Conservation (phyloP, 2,797 vertebrate genomes). For the Pelochelys cantorii region DNA sequence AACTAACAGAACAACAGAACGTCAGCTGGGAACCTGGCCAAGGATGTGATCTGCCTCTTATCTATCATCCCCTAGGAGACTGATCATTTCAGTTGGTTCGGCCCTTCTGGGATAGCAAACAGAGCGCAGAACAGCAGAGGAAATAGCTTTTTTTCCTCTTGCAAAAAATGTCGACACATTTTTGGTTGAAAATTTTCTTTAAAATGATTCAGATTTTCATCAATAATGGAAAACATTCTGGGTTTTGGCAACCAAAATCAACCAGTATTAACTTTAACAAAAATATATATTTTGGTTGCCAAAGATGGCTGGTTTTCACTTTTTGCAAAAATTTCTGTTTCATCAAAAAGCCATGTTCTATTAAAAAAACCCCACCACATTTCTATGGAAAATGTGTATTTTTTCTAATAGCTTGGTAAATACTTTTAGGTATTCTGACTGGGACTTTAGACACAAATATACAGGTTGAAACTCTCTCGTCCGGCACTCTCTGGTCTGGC, state of each 20-base stretch:
- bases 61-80: constrained; percentile 26
- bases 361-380: not conserved
- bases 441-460: not conserved
- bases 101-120: constrained; percentile 1
- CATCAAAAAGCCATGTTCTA: not conserved
- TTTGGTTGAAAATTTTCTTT: constrained; percentile 25
- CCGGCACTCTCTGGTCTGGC: too few species aligned
- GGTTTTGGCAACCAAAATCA: not conserved
- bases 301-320: not conserved
- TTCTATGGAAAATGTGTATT: not conserved
- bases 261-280: not conserved
- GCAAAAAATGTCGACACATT: constrained; percentile 12
- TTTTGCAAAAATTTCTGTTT: not conserved
- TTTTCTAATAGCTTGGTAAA: not conserved
- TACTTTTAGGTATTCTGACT: not conserved
- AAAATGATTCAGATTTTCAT: not conserved
- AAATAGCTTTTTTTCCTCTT: constrained; percentile 13
- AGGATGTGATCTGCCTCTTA: not conserved
- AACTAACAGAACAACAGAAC: not conserved
- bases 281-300: not conserved
- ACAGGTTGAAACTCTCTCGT: too few species aligned
- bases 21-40: constrained; percentile 26
- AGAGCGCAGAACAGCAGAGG: constrained; percentile 27
- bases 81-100: constrained; percentile 44
- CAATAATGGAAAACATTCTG: not conserved